These are phyloP conservation scores for Lagopus muta DNA, from an alignment of 2,113 vertebrate genomes.

Conservation along the genomic window DNA sequence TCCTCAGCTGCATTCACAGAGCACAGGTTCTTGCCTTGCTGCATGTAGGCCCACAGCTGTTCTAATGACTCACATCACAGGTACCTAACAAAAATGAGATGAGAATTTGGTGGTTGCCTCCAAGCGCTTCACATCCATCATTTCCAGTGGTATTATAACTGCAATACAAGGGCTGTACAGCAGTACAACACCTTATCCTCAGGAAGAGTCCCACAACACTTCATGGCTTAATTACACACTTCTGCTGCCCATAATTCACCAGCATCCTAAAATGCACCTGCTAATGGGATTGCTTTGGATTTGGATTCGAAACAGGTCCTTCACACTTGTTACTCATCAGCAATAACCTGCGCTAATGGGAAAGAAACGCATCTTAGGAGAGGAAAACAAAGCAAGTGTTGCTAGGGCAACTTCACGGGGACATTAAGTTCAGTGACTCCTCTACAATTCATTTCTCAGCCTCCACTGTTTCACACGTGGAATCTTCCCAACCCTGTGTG, in stretches of 20 bases:
- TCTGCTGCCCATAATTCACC: not conserved
- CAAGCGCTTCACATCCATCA: not conserved
- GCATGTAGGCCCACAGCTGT: not conserved
- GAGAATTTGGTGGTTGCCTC: not conserved
- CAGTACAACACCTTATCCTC: not conserved
- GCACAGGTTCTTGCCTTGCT: not conserved
- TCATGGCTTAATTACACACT: not conserved
- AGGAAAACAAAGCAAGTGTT: not conserved
- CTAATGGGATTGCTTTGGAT: not conserved
- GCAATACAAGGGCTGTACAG: not conserved
- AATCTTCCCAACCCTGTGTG: not conserved
- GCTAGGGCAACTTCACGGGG: not conserved
- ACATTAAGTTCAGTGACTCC: not conserved
- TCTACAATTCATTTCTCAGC: not conserved
- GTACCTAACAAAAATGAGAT: not conserved
- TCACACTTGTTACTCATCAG: not conserved
- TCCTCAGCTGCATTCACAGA: not conserved
- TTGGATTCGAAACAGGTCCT: not conserved
- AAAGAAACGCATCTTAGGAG: not conserved
- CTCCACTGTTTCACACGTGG: not conserved
- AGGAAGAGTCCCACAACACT: not conserved
- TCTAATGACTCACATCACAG: not conserved
- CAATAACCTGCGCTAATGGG: not conserved
- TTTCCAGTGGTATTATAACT: not conserved
- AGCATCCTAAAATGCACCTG: not conserved